Conservation (phyloP, 2,113 vertebrate species). For the Lepus timidus region DNA sequence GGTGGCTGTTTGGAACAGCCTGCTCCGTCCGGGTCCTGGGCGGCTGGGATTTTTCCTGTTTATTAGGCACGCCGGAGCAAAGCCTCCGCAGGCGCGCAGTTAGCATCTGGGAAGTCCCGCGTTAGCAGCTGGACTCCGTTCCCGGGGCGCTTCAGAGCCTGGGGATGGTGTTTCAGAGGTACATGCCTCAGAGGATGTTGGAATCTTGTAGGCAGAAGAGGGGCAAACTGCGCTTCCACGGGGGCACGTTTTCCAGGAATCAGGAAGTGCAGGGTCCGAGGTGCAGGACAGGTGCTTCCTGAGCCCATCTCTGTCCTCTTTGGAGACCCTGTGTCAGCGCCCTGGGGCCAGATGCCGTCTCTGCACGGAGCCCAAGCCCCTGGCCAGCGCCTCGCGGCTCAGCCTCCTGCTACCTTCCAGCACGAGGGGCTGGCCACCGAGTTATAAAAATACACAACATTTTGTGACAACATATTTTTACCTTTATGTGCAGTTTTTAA, state of each 20-base stretch:
- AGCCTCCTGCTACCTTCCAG: constrained; percentile 24
- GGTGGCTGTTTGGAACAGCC: constrained; percentile 62
- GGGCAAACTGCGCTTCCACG: background rate
- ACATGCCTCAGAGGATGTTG: constrained; percentile 31
- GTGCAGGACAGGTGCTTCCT: background rate
- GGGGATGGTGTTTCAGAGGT: constrained; percentile 46
- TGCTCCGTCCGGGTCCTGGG: constrained; percentile 37
- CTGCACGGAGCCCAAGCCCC: background rate
- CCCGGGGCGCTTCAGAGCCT: constrained; percentile 70
- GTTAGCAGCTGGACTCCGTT: constrained; percentile 71
- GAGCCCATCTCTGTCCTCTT: background rate
- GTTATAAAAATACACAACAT: constrained; percentile 32
- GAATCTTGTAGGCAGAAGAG: constrained; percentile 36
- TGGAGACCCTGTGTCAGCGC: background rate
- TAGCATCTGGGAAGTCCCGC: constrained; percentile 74
- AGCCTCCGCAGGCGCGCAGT: constrained; percentile 66
- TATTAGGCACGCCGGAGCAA: constrained; percentile 72
- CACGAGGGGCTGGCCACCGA: constrained; percentile 10
- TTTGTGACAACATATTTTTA: constrained; percentile 52
- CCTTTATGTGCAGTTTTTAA: constrained; percentile 62
- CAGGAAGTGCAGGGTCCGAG: background rate
- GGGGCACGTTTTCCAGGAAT: background rate
- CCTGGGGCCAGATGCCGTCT: background rate
- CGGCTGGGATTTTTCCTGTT: constrained; percentile 76
- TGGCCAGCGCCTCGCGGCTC: constrained; percentile 7